Percentiles rank a stretch among this genome's conserved stretches.
These are phyloP conservation scores for Carcinoscorpius rotundicauda DNA, from an alignment of 1,140 invertebrate genomes.

Conservation along the genomic window DNA sequence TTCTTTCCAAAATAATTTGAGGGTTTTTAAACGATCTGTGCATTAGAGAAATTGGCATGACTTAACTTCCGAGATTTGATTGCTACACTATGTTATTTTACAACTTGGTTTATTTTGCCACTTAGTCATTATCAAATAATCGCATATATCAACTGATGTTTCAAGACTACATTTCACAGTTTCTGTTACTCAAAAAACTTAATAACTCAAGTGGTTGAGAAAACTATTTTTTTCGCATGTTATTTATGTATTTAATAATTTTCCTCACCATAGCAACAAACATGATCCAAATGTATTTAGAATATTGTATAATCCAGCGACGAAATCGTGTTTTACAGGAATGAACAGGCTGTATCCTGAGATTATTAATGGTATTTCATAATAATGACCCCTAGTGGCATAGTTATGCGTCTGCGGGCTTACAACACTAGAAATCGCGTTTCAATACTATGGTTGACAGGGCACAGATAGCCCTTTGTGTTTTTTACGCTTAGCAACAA, in stretches of 20 bases:
- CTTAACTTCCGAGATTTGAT: background rate
- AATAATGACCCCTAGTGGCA: too few species aligned
- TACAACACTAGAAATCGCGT: too few species aligned
- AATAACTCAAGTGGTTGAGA: too few species aligned
- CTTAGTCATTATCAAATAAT: background rate
- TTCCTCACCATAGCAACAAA: background rate
- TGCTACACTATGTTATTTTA: background rate
- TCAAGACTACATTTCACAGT: background rate
- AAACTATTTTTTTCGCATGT: slow-evolving; percentile 1
- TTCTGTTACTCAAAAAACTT: too few species aligned
- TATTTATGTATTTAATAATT: slow-evolving; percentile 7
- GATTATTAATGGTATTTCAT: too few species aligned
- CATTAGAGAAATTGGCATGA: background rate
- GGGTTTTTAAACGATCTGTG: background rate
- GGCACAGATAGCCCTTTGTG: too few species aligned
- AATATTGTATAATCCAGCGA: too few species aligned
- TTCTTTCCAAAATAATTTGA: background rate
- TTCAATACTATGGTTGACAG: too few species aligned
- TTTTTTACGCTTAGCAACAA: too few species aligned
- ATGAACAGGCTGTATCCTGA: too few species aligned
- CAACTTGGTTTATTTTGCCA: background rate
- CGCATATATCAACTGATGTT: background rate
- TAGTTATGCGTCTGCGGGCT: too few species aligned
- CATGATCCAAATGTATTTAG: background rate
- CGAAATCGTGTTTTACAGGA: too few species aligned